phyloP scores from a whole-genome alignment of 2,113 vertebrate genomes.

The Blennius ocellaris region DNA sequence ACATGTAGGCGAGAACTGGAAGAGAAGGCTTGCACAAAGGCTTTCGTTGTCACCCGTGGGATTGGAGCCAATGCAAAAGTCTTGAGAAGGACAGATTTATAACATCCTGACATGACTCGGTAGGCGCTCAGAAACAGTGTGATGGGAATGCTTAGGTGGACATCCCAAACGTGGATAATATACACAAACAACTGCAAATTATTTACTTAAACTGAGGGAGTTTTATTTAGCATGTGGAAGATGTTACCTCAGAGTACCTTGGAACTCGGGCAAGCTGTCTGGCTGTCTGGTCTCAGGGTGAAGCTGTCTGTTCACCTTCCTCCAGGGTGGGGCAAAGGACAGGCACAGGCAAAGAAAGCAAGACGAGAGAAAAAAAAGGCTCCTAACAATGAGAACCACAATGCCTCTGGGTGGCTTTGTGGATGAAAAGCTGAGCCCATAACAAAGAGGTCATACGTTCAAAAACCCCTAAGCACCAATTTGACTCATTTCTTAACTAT shows the following conservation, averaged over 20 bases:
- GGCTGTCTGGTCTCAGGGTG: conserved; percentile 59
- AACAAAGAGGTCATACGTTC: conserved; percentile 14
- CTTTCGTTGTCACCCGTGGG: conserved; percentile 54
- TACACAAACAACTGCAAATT: conserved; percentile 53
- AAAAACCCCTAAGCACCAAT: conserved; percentile 6
- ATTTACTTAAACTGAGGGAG: conserved; percentile 56
- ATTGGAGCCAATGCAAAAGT: conserved; percentile 56
- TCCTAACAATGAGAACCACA: conserved; percentile 32
- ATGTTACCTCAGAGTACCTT: conserved; percentile 56
- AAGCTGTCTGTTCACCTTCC: conserved; percentile 49
- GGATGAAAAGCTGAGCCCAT: conserved; percentile 21
- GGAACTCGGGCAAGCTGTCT: conserved; percentile 53
- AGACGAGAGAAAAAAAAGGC: conserved; percentile 23
- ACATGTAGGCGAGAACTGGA: conserved; percentile 65
- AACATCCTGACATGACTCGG: conserved; percentile 59
- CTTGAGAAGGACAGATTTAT: conserved; percentile 41
- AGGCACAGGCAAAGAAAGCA: conserved; percentile 45
- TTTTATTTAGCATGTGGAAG: conserved; percentile 63
- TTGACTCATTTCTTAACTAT: conserved; percentile 1
- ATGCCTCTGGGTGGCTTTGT: conserved; percentile 22
- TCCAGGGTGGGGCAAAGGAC: conserved; percentile 56
- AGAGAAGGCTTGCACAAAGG: conserved; percentile 68
- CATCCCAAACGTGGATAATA: conserved; percentile 43
- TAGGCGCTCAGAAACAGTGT: conserved; percentile 42
- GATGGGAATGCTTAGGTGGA: conserved; percentile 44